phyloP scores from a whole-genome alignment of 2,113 vertebrate genomes.

The Chitala chitala region DNA sequence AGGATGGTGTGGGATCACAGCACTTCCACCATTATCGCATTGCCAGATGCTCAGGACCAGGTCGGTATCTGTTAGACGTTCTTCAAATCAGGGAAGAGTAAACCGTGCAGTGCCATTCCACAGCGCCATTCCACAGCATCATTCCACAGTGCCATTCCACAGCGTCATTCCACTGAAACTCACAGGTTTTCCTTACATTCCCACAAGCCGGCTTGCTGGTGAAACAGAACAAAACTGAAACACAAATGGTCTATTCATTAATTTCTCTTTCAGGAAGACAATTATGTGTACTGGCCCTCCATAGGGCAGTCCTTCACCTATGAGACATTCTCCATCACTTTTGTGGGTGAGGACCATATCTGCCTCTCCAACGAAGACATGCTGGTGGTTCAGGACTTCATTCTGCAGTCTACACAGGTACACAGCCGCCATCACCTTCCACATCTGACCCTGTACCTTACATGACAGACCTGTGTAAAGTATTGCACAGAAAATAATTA shows the following conservation, averaged over 20 bases:
- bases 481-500: too few species aligned
- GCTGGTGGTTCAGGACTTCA: conserved; percentile 81
- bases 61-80: conserved; percentile 51
- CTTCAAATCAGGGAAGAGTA: not conserved
- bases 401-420: conserved; percentile 88
- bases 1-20: conserved; percentile 95
- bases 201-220: too few species aligned
- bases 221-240: not conserved
- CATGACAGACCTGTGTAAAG: too few species aligned
- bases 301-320: conserved; percentile 80
- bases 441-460: too few species aligned
- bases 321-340: conserved; percentile 81
- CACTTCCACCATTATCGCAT: conserved; percentile 76
- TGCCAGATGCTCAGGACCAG: conserved; percentile 77
- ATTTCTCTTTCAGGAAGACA: conserved; percentile 54
- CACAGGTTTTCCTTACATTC: too few species aligned
- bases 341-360: conserved; percentile 73
- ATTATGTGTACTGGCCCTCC: conserved; percentile 78
- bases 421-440: not conserved
- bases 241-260: conserved; percentile 12
- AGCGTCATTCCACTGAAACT: too few species aligned
- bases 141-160: too few species aligned
- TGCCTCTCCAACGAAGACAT: conserved; percentile 88
- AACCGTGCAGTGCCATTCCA: too few species aligned
- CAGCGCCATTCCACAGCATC: too few species aligned